Evolutionary conservation across 2,888 invertebrate genomes (phyloP).

Genomic region (Lissonota sp.): DNA sequence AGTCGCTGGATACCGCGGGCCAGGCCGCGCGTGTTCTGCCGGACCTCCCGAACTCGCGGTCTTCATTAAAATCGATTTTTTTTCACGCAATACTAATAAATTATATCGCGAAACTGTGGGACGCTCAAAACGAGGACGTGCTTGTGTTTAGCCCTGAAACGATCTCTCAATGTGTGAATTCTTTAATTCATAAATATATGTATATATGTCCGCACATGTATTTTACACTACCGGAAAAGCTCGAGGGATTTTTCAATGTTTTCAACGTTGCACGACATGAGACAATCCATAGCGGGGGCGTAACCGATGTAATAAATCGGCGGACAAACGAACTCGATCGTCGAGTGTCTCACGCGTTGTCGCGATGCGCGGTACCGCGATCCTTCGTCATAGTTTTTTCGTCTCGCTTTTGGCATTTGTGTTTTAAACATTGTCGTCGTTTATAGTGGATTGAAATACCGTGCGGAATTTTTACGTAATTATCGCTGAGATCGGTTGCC

Average conservation of each 20-base stretch:
- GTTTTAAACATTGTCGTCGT: constrained; percentile 1
- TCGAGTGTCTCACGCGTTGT: constrained; percentile 55
- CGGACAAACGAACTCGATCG: constrained; percentile 22
- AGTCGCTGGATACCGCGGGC: constrained; percentile 74
- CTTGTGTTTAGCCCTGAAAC: constrained; percentile 45
- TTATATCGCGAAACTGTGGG: constrained; percentile 46
- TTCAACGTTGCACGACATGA: background rate
- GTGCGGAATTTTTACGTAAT: constrained; percentile 20
- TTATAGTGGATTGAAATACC: background rate
- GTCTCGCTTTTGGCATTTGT: background rate
- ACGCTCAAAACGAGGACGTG: constrained; percentile 30
- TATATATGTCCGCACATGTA: background rate
- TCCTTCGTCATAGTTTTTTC: constrained; percentile 15
- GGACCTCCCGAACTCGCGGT: constrained; percentile 48
- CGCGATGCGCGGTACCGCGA: constrained; percentile 52
- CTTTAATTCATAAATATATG: background rate
- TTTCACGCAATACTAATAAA: constrained; percentile 41
- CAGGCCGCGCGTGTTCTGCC: constrained; percentile 67
- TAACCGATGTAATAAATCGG: constrained; percentile 56
- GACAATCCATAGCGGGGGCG: constrained; percentile 42
- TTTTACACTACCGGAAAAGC: constrained; percentile 21
- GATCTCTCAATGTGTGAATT: background rate
- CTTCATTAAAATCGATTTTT: background rate
- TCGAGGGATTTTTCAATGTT: constrained; percentile 10
- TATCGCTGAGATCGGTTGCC: background rate